These are phyloP conservation scores for Hypothenemus hampei DNA, from an alignment of 1,140 invertebrate species.

Conservation along the genomic window DNA sequence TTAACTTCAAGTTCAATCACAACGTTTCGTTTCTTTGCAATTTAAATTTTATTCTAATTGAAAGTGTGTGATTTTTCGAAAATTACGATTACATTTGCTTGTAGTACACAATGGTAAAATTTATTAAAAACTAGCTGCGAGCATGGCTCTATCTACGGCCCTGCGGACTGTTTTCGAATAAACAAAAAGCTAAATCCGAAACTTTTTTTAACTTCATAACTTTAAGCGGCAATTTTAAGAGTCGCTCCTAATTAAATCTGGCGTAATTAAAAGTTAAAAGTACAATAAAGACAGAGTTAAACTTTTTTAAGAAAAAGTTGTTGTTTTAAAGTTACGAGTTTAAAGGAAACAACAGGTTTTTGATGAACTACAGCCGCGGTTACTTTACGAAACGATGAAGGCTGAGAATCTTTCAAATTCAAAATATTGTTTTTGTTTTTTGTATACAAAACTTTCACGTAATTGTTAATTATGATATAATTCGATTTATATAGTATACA, in stretches of 20 bases:
- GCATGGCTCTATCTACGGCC: not conserved
- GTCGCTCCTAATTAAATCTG: conserved; percentile 18
- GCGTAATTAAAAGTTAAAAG: conserved; percentile 22
- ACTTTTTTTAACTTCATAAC: conserved; percentile 10
- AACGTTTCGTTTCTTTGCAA: not conserved
- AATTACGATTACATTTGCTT: not conserved
- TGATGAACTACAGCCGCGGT: not conserved
- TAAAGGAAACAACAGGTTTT: conserved; percentile 10
- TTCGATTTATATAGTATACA: no score
- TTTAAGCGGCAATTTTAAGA: conserved; percentile 7
- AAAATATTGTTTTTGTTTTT: not conserved
- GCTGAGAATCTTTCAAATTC: not conserved
- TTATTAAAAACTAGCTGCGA: not conserved
- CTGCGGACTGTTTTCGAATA: not conserved
- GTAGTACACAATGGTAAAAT: not conserved
- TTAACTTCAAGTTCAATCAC: not conserved
- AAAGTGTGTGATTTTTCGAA: not conserved
- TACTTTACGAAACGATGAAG: not conserved
- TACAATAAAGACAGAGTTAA: conserved; percentile 15
- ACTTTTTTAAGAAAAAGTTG: conserved; percentile 10
- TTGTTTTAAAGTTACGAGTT: conserved; percentile 11
- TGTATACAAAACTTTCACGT: not conserved
- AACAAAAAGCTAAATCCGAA: not conserved
- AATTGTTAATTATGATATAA: no score
- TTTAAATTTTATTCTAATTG: not conserved